Evolutionary conservation across 1,140 invertebrate genomes (phyloP), one percentile per base, ranked within the genome.

Genomic region (Zaprionus vittiger): DNA sequence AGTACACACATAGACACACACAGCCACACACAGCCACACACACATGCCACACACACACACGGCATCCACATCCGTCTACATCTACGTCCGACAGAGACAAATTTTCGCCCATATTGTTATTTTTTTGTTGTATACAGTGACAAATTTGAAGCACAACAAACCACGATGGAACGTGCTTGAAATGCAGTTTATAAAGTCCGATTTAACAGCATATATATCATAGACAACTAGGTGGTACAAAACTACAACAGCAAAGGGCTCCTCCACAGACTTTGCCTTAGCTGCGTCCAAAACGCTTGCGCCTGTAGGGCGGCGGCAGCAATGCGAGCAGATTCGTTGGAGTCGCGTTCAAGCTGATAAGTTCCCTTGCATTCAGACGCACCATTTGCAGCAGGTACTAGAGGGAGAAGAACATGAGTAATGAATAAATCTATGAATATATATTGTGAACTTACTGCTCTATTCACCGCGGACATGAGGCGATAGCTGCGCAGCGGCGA

Each of bases 381-480:
- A 75, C 94, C 12, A 96, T 87, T 80, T 95, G 94, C 12, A 95
- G 93, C 56, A 96, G 92, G 92, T 96, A 95, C 96, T 97, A 89
- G 20, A 82, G 84, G 83, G 67, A 0, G 11, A 5, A 56, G 15
- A 24, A 26, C 22, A 56, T 56, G 2, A 28, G 14, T 9, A 56
- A 4, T 26, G 14, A 17, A 52, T 52, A n/a, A 12, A 61, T n/a
- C 28, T 20, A 14, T 6, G 0, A 47, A 4, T 47, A 9, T n/a
- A 41, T 15, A 14, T 38, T 5, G 41, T n/a, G 2, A 37, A 5
- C 79, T 67, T 1, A 41, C 9, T 1, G 79, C 12, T 15, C 49
- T 11, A 73, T 86, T 0, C 73, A 5, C 4, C 2, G 12, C 41
- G 67, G 62, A 7, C 54, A 41, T 11, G 47, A 2, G 20, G 9